Percentiles rank a stretch among this genome's conserved stretches.
Conservation (phyloP, 2,888 invertebrate genomes). For the Erebia palarica region DNA sequence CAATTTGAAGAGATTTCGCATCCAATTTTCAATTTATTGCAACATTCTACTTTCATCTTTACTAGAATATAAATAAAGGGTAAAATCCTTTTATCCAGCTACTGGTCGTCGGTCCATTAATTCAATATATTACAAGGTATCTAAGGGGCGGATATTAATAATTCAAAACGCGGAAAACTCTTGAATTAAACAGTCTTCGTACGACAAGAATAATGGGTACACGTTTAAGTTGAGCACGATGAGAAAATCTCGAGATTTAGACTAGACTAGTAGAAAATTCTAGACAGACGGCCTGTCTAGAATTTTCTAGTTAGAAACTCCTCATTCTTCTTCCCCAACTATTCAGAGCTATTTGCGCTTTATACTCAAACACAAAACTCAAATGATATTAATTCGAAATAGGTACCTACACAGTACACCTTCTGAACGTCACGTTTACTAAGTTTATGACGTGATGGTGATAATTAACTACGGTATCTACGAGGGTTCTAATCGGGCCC, state of each 20-base stretch:
- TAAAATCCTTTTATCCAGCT: neutral
- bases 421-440: too few species aligned
- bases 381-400: too few species aligned
- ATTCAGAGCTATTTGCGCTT: too few species aligned
- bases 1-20: conserved; percentile 13
- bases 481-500: too few species aligned
- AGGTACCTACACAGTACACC: too few species aligned
- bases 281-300: too few species aligned
- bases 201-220: conserved; percentile 26
- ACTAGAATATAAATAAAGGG: neutral
- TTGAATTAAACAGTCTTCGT: conserved; percentile 34
- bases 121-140: conserved; percentile 36
- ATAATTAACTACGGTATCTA: too few species aligned
- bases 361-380: too few species aligned
- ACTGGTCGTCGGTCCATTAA: conserved; percentile 24
- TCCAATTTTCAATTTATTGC: neutral
- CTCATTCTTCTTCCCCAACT: too few species aligned
- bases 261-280: too few species aligned
- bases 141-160: conserved; percentile 31
- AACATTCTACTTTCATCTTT: conserved; percentile 3
- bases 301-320: neutral
- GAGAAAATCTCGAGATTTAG: neutral
- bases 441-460: too few species aligned
- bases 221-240: conserved; percentile 19
- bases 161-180: conserved; percentile 30